Evolutionary conservation across 2,888 invertebrate genomes (phyloP), one percentile per base, ranked within the genome.

Genomic region (Piscicola geometra): DNA sequence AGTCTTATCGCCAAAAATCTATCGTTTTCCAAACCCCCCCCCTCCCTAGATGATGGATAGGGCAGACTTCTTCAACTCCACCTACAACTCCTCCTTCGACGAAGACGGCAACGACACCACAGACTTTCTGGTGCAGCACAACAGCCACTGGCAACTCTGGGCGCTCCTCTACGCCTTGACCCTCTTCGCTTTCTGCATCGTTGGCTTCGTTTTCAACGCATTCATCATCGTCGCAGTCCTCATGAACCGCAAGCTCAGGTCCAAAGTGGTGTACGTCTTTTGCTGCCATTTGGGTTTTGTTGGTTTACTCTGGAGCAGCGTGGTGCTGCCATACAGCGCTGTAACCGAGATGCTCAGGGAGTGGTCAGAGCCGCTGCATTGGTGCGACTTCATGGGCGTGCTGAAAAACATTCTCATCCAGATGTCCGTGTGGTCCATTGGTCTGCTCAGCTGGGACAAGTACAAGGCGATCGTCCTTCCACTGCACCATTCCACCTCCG

Each of bases 381-480:
- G 36, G 36, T 76, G 76, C 33, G 36, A 71, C n/a, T 56, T 71
- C 33, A 41, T 64, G 1, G 71, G 56, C 0, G 50, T 76, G 28
- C 30, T 35, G 18, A 33, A 71, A 3, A 71, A 71, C n/a, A 30
- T 76, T 47, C 21, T 71, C 25, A 41, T 66, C 33, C 76, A 76
- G 30, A n/a, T 71, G 12, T 71, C 76, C n/a, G 68, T 76, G 47
- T 76, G 76, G 76, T 56, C 76, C 21, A 71, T 76, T 0, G 71
- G 56, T 32, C 33, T 64, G 1, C 71, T 76, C 30, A 71, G 76
- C 28, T 76, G 76, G 76, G 76, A 76, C 2, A 76, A 76, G 76
- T 76, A 76, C 66, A 71, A 71, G n/a, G 71, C 76, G 30, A 76
- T 76, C 41, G 71, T 71, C n/a, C 66, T 71, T 1, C 76, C 76